Base-by-base conservation (phyloP, 2,113 vertebrate genomes). In the human (Homo sapiens) region DNA sequence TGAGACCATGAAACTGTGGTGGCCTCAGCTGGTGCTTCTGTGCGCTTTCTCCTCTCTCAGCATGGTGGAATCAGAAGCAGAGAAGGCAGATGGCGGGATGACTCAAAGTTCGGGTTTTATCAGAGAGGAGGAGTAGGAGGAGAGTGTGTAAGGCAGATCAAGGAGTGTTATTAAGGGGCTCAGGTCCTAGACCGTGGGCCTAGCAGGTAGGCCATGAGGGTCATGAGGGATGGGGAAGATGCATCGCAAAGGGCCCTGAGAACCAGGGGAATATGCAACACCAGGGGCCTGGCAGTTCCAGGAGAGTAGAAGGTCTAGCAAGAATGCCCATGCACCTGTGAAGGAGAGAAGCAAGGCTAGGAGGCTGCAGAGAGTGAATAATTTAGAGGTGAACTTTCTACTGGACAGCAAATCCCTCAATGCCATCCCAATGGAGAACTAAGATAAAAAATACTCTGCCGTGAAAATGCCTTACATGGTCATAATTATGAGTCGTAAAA, bases 371-470 rank as follows among this genome's bases (percentile, higher is more conserved):
- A 14, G 16, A 38, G 22, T 70, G 35, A 8, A 55, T 10, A 14
- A 27, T 59, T 25, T 17, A 22, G 12, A 64, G 11, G 30, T 3
- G 1, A 88, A 45, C 35, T 40, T 94, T 27, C n/a, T n/a, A 43
- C 72, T 30, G 73, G 32, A 22, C 1, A 0, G 16, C 50, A 84
- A 87, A 90, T 90, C 57, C 52, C 75, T 0, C 0, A 50, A 17
- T 27, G 9, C 75, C 57, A 38, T 80, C 55, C 17, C 1, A 30
- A 59, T 43, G n/a, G 22, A 50, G 48, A 50, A n/a, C 91, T 68
- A 66, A 72, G 55, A 81, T 89, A 66, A 82, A 97, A 95, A 94
- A 40, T 43, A 55, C 50, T 27, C 73, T 8, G 35, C 40, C 45
- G 10, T 70, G 82, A 48, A 93, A 80, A 95, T 90, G 23, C 79